Base-by-base conservation (phyloP, 2,797 vertebrate genomes). In the Loriculus beryllinus region DNA sequence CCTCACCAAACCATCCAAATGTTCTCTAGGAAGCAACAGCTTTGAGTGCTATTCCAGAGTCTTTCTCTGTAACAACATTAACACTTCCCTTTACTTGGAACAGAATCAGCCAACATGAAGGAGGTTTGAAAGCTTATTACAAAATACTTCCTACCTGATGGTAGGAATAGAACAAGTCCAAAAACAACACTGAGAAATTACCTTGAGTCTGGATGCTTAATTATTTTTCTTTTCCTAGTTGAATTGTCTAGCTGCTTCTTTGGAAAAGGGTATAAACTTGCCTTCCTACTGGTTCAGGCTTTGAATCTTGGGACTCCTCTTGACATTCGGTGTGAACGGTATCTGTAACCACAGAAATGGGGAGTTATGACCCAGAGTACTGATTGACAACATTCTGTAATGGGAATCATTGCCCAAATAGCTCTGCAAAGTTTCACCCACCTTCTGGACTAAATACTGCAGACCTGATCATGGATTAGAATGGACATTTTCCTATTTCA, bases 361-460 rank as follows among this genome's bases (percentile, higher is more conserved):
- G 22, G 40, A 90, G 81, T 64, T 59, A 31, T 40, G 35, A 68
- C 39, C 28, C 68, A 71, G 21, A 67, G 7, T 52, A 37, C 25
- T 43, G 29, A 10, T 3, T 33, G 25, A 17, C 43, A 57, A 28
- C 19, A 39, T 62, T 62, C 56, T 75, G 25, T 80, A 33, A 79
- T 26, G 43, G 72, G 17, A 92, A 47, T 74, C 70, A 81, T 9
- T 77, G n/a, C 70, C 74, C 76, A 39, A 83, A 78, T 79, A 78
- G 40, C 78, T 96, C 80, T 80, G 89, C 75, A 90, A 94, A 92
- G 96, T 96, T 87, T 92, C 76, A 88, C 37, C 78, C 86, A 52
- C 22, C 48, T 80, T 94, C 54, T 94, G 42, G 87, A 93, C 77
- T 86, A 96, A 93, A 93, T 80, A 94, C 86, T 92, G 89, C 59